Base-by-base conservation (phyloP, 2,113 vertebrate species). In the Collichthys lucidus region DNA sequence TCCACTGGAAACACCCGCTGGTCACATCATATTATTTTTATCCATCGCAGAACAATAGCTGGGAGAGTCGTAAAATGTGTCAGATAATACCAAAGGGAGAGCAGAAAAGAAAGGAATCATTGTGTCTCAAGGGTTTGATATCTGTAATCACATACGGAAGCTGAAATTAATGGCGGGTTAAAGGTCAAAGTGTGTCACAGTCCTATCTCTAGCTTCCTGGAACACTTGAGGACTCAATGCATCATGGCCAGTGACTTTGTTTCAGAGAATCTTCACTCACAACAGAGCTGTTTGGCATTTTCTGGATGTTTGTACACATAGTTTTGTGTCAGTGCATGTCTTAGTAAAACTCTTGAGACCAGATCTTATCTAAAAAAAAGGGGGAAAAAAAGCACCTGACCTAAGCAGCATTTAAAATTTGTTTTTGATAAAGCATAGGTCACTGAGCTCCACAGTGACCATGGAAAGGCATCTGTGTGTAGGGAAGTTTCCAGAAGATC, bases 31-130 rank as follows among this genome's bases (percentile, higher is more conserved):
- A 90, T 91, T 94, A 93, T 94, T 95, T 94, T 94, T 94, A 92
- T 92, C 92, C 85, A 67, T 65, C 61, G 78, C 79, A 77, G 89
- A 94, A 95, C 95, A 95, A 95, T 95, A 91, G 94, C 83, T 79
- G 82, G 85, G 86, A 88, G 86, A 92, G 82, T 84, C 80, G 68
- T 89, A 80, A 90, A 93, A 93, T 83, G 46, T 78, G 74, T 88
- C 87, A 80, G 91, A 92, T 88, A 91, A 89, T 88, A 65, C 12
- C 44, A 65, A n/a, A 82, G 65, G 79, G 46, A 72, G 64, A 66
- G 66, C 70, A 88, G 42, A 87, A 79, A 52, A 55, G 47, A 85
- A 69, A 85, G 68, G 76, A 73, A 89, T 85, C 75, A 73, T 63
- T 68, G 65, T 84, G 80, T 88, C 88, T 78, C 70, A 53, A 50